Conservation (phyloP, 2,888 invertebrate genomes). For the Neria commutata region DNA sequence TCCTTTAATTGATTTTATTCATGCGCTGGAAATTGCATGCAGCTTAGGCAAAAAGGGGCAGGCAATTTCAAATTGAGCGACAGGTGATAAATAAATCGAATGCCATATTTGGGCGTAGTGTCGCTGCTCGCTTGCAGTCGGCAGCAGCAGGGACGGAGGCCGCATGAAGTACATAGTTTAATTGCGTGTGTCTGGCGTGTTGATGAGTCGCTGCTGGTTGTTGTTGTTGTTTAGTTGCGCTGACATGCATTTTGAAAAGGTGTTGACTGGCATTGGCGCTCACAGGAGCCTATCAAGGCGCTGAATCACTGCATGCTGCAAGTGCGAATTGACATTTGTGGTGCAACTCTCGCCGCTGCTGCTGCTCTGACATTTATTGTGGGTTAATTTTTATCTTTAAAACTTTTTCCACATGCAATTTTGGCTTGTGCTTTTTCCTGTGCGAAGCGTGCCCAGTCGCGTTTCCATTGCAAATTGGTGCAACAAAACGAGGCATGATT, state of each 20-base stretch:
- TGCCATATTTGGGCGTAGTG: slow-evolving; percentile 15
- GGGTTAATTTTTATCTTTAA: slow-evolving; percentile 26
- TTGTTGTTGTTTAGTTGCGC: not conserved
- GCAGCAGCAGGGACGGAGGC: not conserved
- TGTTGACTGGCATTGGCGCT: slow-evolving; percentile 22
- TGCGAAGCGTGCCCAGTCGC: not conserved
- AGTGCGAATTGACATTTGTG: slow-evolving; percentile 39
- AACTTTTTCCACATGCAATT: slow-evolving; percentile 8
- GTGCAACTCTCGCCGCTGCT: slow-evolving; percentile 4
- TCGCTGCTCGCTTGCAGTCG: not conserved
- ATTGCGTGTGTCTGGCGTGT: slow-evolving; percentile 9
- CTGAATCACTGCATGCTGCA: slow-evolving; percentile 4
- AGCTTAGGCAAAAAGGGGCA: slow-evolving; percentile 17
- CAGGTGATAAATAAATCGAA: slow-evolving; percentile 62
- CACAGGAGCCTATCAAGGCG: too few relatives aligned
- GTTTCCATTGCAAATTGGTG: not conserved
- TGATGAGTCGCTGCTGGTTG: not conserved
- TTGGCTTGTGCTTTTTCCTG: slow-evolving; percentile 5
- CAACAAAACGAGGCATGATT: slow-evolving; percentile 50
- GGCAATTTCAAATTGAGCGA: slow-evolving; percentile 57
- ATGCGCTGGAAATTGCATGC: not conserved
- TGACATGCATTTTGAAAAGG: slow-evolving; percentile 22
- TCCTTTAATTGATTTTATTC: slow-evolving; percentile 1
- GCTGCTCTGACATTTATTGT: slow-evolving; percentile 23
- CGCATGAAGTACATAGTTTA: slow-evolving; percentile 11